Evolutionary conservation across 2,888 invertebrate genomes (phyloP), one percentile per base, ranked within the genome.

Genomic region (Calameuta pallipes): DNA sequence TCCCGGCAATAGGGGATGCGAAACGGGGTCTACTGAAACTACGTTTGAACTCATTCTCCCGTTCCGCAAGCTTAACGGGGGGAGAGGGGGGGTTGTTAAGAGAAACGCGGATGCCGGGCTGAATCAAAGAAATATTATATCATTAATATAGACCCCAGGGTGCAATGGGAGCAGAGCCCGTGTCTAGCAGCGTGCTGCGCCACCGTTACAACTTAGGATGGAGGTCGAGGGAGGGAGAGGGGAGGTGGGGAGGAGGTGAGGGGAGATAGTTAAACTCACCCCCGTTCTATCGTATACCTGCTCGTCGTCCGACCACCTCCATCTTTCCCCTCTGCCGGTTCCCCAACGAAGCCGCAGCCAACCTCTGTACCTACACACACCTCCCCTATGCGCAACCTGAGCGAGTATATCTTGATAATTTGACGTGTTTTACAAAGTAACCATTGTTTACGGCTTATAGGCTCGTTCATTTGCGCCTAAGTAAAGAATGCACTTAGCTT

Each of bases 101-200:
- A 83, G 80, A 83, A 86, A 85, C 82, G 84, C 78, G 81, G 80
- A 79, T 80, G 77, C 78, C 83, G 83, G 71, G 34, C 82, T 87
- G 88, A 89, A 89, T 90, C 89, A 87, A 89, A 89, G 90, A 89
- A 90, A 90, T 89, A 89, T 89, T 87, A 87, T 87, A 87, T 89
- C 90, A 87, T 90, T 90, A 89, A 89, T 89, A 89, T 83, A 81
- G 84, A 85, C 86, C 86, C 84, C 80, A 85, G 85, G 86, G 86
- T 88, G 87, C 85, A 86, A 88, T 85, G 86, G 83, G 80, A 84
- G 78, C 79, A 79, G 80, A 71, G 71, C 31, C 71, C 71, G 82
- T 81, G 83, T 82, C 83, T 82, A 71, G 71, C 71, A 34, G 71
- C 71, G 71, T 71, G 31, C 71, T 34, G 23, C 3, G 83, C 78